Base-by-base conservation (phyloP, 1,140 invertebrate genomes). In the Portunus trituberculatus region DNA sequence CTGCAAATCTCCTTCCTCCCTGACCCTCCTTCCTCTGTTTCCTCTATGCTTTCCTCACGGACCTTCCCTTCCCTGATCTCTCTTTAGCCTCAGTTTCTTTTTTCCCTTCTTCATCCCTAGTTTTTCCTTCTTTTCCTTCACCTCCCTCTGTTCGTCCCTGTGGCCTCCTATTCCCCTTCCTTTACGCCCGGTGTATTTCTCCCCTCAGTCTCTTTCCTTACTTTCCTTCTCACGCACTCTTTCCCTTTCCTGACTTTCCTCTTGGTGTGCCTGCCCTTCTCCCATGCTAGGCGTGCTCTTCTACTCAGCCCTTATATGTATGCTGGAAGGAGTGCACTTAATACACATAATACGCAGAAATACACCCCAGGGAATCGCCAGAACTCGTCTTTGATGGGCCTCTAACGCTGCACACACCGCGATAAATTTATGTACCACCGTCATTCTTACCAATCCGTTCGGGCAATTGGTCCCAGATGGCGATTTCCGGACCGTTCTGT, bases 381-480 rank as follows among this genome's bases (percentile, higher is more conserved):
- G 25, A 25, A 76, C 67, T n/a, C n/a, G 67, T 25, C 67, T 76
- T 76, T 76, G 67, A 76, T 76, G 67, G 67, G 67, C 67, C 67
- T n/a, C 67, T 76, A 76, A 76, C 67, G 67, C 67, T 76, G 67
- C 20, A n/a, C 67, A 25, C 67, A n/a, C 67, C 67, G 20, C 67
- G 67, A 76, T 76, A 76, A 76, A 76, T 76, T 76, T 76, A 76
- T 76, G 67, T 76, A 76, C 10, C 67, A 76, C 12, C 25, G 67
- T 76, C 67, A 76, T 76, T 76, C 67, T 76, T 76, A n/a, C 67
- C 67, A 76, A 76, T 76, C 67, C 67, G 67, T 76, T 76, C 8
- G 67, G 67, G 67, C 67, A 8, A 76, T n/a, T 76, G 67, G 67
- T 76, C 67, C 67, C 67, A 76, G 67, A 76, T 76, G 67, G 67